Evolutionary conservation across 2,888 invertebrate species (phyloP).

Genomic region (Pterostichus niger): DNA sequence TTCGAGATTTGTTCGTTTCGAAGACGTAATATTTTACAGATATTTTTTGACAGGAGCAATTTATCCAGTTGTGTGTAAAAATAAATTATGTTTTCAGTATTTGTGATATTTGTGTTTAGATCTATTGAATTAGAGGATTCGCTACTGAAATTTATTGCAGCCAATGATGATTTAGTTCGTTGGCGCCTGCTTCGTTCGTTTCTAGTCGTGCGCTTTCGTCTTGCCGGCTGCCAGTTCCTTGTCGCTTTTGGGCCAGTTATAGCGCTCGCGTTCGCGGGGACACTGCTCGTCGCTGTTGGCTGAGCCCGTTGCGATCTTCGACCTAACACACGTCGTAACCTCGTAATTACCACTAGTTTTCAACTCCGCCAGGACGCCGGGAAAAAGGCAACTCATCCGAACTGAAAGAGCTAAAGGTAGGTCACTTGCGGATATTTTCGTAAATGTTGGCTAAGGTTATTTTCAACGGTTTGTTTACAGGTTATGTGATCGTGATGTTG

Average conservation of each 20-base stretch:
- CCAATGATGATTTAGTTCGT: slow-evolving; percentile 27
- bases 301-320: too few species aligned
- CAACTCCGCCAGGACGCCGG: too few species aligned
- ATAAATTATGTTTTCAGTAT: slow-evolving; percentile 36
- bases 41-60: slow-evolving; percentile 26
- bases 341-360: too few species aligned
- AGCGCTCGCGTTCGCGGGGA: slow-evolving; percentile 1
- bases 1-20: slow-evolving; percentile 18
- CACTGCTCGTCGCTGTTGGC: background rate
- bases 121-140: slow-evolving; percentile 43
- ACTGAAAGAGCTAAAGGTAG: too few species aligned
- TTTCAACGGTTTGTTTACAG: too few species aligned
- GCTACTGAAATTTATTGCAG: slow-evolving; percentile 20
- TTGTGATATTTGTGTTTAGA: slow-evolving; percentile 45
- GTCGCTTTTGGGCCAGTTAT: background rate
- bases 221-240: slow-evolving; percentile 16
- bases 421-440: too few species aligned
- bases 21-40: slow-evolving; percentile 29
- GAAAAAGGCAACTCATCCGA: too few species aligned
- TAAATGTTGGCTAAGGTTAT: too few species aligned
- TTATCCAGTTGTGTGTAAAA: slow-evolving; percentile 24
- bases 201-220: slow-evolving; percentile 13
- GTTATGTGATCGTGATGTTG: too few species aligned
- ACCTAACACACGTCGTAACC: too few species aligned
- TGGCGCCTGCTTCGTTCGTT: slow-evolving; percentile 26